Conservation (phyloP, 2,888 invertebrate species). For the Eurytoma adleriae region DNA sequence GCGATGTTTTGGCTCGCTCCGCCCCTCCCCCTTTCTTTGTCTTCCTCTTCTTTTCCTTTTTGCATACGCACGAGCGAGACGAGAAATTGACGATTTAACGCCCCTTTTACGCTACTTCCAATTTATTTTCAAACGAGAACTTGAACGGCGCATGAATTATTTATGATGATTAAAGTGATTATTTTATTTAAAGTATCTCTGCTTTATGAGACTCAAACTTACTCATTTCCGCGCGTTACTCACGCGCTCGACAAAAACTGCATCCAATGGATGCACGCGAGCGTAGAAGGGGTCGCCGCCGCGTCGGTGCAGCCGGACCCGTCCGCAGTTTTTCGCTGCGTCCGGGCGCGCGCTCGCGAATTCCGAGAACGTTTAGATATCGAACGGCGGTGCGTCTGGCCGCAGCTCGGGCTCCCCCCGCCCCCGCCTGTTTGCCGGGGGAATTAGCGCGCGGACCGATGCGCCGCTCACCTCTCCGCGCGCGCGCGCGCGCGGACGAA, state of each 20-base stretch:
- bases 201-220: too few relatives aligned
- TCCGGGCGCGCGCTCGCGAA: conserved; percentile 21
- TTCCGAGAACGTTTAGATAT: conserved; percentile 44
- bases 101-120: neutral
- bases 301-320: neutral
- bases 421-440: conserved; percentile 40
- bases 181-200: too few relatives aligned
- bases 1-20: conserved; percentile 50
- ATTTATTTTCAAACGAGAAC: neutral
- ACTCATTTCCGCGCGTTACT: too few relatives aligned
- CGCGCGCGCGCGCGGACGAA: neutral
- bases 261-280: neutral
- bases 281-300: conserved; percentile 18
- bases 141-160: neutral
- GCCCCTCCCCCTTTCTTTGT: conserved; percentile 24
- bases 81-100: neutral
- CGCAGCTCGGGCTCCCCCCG: conserved; percentile 10
- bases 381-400: conserved; percentile 27
- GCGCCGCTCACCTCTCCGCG: neutral
- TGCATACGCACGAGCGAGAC: neutral
- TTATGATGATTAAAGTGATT: too few relatives aligned
- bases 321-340: neutral
- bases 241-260: neutral
- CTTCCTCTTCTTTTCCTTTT: conserved; percentile 33
- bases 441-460: conserved; percentile 48